Conservation (phyloP, 2,888 invertebrate species). For the Zygaena filipendulae region DNA sequence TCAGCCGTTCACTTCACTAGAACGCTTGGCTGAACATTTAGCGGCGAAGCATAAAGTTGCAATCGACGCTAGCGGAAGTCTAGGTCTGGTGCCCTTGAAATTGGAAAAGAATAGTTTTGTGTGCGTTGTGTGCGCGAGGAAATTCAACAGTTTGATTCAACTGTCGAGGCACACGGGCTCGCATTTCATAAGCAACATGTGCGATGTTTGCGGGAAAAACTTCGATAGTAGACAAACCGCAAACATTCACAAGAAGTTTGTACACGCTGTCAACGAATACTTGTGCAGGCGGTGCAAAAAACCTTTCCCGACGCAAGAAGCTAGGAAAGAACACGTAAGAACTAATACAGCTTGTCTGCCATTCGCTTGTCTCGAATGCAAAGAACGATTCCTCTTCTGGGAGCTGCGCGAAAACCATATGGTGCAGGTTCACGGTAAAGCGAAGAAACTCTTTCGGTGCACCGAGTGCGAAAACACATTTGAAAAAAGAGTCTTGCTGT, state of each 20-base stretch:
- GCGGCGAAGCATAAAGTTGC: slow-evolving; percentile 11
- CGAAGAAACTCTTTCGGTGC: slow-evolving; percentile 17
- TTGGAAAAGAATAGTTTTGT: slow-evolving; percentile 12
- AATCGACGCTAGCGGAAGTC: slow-evolving; percentile 7
- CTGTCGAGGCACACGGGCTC: slow-evolving; percentile 15
- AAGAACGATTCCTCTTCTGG: slow-evolving; percentile 18
- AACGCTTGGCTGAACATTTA: slow-evolving; percentile 15
- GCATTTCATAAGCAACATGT: slow-evolving; percentile 16
- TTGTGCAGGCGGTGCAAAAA: slow-evolving; percentile 13
- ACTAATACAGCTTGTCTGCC: slow-evolving; percentile 17
- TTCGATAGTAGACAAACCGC: slow-evolving; percentile 10
- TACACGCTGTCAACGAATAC: slow-evolving; percentile 1
- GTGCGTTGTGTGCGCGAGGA: slow-evolving; percentile 15
- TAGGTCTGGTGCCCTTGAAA: slow-evolving; percentile 15
- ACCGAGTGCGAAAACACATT: slow-evolving; percentile 19
- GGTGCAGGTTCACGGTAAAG: slow-evolving; percentile 17
- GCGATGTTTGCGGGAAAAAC: slow-evolving; percentile 17
- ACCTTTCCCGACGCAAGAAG: slow-evolving; percentile 17
- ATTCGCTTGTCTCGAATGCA: slow-evolving; percentile 18
- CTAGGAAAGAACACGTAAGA: slow-evolving; percentile 19
- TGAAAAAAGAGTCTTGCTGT: slow-evolving; percentile 15
- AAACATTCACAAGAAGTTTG: slow-evolving; percentile 7
- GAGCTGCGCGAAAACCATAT: slow-evolving; percentile 19
- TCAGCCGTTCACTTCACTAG: slow-evolving; percentile 7
- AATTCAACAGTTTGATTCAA: slow-evolving; percentile 9